Percentiles rank a stretch among this genome's conserved stretches.
Evolutionary conservation across 2,113 vertebrate species (phyloP).

Genomic region (Polypterus bichir): DNA sequence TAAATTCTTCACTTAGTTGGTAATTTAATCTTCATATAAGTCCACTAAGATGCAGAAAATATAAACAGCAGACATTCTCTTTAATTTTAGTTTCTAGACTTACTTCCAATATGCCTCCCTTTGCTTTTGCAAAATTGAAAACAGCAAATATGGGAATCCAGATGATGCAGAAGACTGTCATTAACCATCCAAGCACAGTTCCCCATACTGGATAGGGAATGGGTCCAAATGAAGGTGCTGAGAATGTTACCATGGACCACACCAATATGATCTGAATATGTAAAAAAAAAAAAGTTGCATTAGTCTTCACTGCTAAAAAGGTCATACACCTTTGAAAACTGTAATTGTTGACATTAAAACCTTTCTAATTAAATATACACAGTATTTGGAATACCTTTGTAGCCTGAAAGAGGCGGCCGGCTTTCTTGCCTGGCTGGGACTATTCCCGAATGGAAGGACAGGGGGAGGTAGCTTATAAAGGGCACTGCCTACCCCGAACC

Average conservation of each 20-base stretch:
- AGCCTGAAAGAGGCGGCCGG: too few species aligned
- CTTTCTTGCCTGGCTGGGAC: too few species aligned
- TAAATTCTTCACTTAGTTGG: not conserved
- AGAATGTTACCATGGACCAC: conserved; percentile 68
- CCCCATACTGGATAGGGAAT: conserved; percentile 70
- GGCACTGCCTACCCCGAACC: too few species aligned
- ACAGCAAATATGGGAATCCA: conserved; percentile 75
- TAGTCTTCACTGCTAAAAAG: too few species aligned
- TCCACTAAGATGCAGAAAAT: not conserved
- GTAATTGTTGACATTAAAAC: too few species aligned
- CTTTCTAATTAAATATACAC: too few species aligned
- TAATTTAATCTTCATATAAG: conserved; percentile 5
- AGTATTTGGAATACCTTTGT: too few species aligned
- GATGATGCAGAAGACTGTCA: conserved; percentile 65
- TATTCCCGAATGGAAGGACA: too few species aligned
- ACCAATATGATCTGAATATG: conserved; percentile 62
- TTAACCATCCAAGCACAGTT: conserved; percentile 71
- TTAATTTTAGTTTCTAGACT: conserved; percentile 9
- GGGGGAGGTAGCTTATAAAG: too few species aligned
- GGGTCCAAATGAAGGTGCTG: conserved; percentile 47
- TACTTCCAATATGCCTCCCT: conserved; percentile 66
- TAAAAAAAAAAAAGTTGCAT: not conserved
- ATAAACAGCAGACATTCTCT: not conserved
- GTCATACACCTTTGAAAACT: too few species aligned
- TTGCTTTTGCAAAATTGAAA: conserved; percentile 48